phyloP scores from a whole-genome alignment of 2,888 invertebrate species.

The Drosophila fulvimacula region DNA sequence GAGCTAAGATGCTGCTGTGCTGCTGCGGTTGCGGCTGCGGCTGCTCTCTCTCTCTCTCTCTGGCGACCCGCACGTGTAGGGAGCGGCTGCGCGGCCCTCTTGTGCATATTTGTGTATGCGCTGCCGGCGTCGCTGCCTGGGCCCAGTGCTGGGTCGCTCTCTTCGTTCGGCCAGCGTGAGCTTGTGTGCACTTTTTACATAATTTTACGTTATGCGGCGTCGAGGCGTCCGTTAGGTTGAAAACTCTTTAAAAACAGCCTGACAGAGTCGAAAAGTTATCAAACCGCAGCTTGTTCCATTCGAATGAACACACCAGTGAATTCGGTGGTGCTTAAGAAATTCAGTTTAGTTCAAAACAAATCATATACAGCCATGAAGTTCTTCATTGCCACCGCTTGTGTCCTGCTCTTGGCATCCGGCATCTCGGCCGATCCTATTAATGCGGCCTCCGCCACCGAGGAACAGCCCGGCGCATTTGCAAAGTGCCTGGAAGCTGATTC shows the following conservation, averaged over 20 bases:
- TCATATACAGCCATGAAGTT: slow-evolving; percentile 78
- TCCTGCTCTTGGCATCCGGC: slow-evolving; percentile 82
- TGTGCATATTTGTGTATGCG: slow-evolving; percentile 44
- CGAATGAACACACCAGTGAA: slow-evolving; percentile 85
- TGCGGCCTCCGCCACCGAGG: slow-evolving; percentile 57
- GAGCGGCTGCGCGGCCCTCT: slow-evolving; percentile 57
- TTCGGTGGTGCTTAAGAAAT: slow-evolving; percentile 82
- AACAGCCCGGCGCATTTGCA: slow-evolving; percentile 84
- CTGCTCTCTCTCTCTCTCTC: slow-evolving; percentile 1
- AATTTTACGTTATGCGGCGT: slow-evolving; percentile 74
- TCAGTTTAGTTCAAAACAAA: slow-evolving; percentile 57
- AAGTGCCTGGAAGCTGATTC: slow-evolving; percentile 88
- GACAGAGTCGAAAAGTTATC: slow-evolving; percentile 85
- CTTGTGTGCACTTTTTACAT: slow-evolving; percentile 71
- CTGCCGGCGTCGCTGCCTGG: slow-evolving; percentile 38
- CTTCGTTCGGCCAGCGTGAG: slow-evolving; percentile 30
- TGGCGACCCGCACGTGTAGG: slow-evolving; percentile 48
- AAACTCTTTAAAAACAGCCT: slow-evolving; percentile 85
- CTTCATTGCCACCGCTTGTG: slow-evolving; percentile 81
- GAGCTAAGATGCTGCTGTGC: slow-evolving; percentile 44
- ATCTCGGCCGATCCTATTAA: slow-evolving; percentile 79
- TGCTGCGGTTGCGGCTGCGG: slow-evolving; percentile 34
- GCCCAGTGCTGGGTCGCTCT: slow-evolving; percentile 35
- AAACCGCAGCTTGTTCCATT: slow-evolving; percentile 85
- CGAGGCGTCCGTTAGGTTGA: slow-evolving; percentile 73